These are phyloP conservation scores for Dryobotodes eremita DNA, from an alignment of 2,888 invertebrate species.

Conservation along the genomic window DNA sequence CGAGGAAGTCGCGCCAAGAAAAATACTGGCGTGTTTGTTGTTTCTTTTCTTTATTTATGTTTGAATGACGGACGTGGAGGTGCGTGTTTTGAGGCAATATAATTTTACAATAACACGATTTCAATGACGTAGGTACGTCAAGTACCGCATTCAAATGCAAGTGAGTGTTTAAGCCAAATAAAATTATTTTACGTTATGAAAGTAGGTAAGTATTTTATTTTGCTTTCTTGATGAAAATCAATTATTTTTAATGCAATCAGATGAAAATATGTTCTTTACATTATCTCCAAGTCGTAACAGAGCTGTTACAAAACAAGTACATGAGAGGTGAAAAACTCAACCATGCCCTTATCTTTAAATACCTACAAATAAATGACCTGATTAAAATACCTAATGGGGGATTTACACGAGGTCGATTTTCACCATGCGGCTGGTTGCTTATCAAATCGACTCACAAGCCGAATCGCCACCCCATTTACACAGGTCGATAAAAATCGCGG, in stretches of 20 bases:
- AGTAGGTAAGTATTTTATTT: background rate
- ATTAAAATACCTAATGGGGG: background rate
- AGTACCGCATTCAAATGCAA: background rate
- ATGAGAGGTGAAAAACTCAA: background rate
- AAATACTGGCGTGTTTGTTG: constrained; percentile 44
- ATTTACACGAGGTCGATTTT: no score
- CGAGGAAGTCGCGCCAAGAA: constrained; percentile 36
- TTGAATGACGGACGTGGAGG: constrained; percentile 1
- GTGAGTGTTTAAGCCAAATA: background rate
- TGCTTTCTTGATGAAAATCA: background rate
- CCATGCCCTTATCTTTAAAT: background rate
- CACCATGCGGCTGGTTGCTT: no score
- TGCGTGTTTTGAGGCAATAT: constrained; percentile 21
- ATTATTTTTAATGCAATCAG: background rate
- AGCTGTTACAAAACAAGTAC: background rate
- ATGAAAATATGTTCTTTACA: background rate
- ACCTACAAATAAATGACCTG: background rate
- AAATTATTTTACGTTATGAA: background rate
- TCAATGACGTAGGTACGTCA: constrained; percentile 12
- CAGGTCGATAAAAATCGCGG: no score
- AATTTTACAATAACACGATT: constrained; percentile 22
- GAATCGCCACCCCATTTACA: no score
- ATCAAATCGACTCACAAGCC: no score
- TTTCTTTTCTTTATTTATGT: constrained; percentile 26
- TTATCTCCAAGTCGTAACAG: no score